Conservation (phyloP, 2,888 invertebrate species). For the Melikaiella ostensackeni region DNA sequence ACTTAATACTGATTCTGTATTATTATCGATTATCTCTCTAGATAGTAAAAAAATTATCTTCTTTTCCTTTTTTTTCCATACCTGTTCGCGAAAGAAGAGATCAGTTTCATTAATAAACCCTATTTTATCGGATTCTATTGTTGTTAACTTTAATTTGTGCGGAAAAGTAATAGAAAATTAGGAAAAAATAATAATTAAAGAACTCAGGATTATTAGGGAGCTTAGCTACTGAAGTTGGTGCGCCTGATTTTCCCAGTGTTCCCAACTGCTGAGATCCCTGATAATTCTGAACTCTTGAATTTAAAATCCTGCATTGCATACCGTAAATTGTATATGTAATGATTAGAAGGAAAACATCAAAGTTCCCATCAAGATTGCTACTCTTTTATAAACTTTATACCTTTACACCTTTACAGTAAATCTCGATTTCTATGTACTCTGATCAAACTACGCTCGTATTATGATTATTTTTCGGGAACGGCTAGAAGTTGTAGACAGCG, state of each 20-base stretch:
- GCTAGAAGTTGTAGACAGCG: no score
- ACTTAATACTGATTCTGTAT: slow-evolving; percentile 35
- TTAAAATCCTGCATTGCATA: background rate
- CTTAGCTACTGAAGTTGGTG: no score
- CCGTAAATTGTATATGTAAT: background rate
- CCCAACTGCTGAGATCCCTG: no score
- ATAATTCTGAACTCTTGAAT: no score
- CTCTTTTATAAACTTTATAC: slow-evolving; percentile 33
- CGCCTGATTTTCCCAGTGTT: no score
- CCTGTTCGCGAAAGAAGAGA: background rate
- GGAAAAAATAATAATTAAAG: no score
- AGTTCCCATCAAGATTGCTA: slow-evolving; percentile 17
- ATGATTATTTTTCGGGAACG: background rate
- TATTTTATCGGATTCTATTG: background rate
- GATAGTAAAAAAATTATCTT: slow-evolving; percentile 29
- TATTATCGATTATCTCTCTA: slow-evolving; percentile 16
- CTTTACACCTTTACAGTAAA: slow-evolving; percentile 41
- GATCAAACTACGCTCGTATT: slow-evolving; percentile 20
- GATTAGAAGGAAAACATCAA: background rate
- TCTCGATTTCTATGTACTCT: slow-evolving; percentile 33
- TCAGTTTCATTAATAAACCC: background rate
- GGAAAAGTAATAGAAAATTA: background rate
- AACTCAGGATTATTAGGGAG: no score
- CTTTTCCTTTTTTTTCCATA: background rate
- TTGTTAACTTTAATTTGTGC: slow-evolving; percentile 4